Evolutionary conservation across 2,113 vertebrate genomes (phyloP), one percentile per base, ranked within the genome.

Genomic region (Etheostoma cragini): DNA sequence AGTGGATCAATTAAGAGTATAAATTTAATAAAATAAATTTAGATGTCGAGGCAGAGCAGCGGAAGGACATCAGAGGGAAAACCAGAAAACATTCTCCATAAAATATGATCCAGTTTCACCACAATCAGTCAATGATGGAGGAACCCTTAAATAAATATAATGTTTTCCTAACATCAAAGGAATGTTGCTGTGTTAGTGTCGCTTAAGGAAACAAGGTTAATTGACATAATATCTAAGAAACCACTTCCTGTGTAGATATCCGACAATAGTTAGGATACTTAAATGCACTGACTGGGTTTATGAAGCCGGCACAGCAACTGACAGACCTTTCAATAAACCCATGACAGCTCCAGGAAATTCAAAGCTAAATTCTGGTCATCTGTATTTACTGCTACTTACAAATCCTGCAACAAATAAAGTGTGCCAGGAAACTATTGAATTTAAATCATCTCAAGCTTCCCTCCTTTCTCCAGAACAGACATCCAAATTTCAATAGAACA

Each of bases 361-460:
- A 50, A 30, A 46, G 30, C 74, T 57, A 74, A 57, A 49, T 70
- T 65, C 45, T 33, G 49, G 7, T 70, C 30, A 63, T 84, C 76
- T 62, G 3, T 49, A 65, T 73, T 72, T 77, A 53, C 58, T n/a
- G 35, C 62, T 62, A 79, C 58, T 71, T 53, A 70, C 52, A 77
- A 82, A 75, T 74, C 69, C 72, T 61, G 33, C 42, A 68, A 80
- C 57, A 78, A 72, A 81, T 72, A 62, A 83, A 69, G 47, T 66
- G 71, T 45, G 10, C 13, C 0, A 19, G n/a, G 1, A 72, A 72
- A 56, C 50, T 65, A 77, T 64, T 82, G 77, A 79, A 87, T 80
- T 83, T 79, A 72, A 87, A 56, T 77, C 66, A 75, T 87, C 70
- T 82, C 47, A 30, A 42, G 71, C 64, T 62, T 63, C 56, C 73